These are phyloP conservation scores for Menidia menidia DNA, from an alignment of 2,797 vertebrate genomes.

Conservation along the genomic window DNA sequence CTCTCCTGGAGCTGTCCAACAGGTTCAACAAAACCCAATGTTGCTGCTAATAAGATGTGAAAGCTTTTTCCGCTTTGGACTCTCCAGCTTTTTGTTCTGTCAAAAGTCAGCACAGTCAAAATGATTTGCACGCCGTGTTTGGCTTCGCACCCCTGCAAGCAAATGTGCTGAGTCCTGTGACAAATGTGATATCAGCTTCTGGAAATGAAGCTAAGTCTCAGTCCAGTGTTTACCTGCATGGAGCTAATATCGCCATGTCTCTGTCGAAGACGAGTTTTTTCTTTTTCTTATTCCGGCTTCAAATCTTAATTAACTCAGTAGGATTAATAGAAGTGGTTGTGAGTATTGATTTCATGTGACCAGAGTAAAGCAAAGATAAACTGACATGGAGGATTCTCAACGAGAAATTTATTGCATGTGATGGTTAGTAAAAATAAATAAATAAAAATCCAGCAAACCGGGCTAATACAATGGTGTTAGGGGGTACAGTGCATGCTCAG, in stretches of 20 bases:
- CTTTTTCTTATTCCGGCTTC: background rate
- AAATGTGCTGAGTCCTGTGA: background rate
- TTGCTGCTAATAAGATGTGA: background rate
- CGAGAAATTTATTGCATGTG: too few relatives aligned
- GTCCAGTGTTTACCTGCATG: background rate
- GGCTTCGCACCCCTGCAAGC: background rate
- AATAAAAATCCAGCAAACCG: background rate
- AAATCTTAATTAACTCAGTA: constrained; percentile 7
- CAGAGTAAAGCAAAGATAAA: constrained; percentile 1
- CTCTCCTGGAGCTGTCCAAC: background rate
- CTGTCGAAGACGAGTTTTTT: background rate
- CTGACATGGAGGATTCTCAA: too few relatives aligned
- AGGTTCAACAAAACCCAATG: background rate
- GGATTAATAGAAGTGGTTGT: constrained; percentile 17
- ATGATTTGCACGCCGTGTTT: background rate
- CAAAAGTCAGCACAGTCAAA: background rate
- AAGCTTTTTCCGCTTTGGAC: background rate
- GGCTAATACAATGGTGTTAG: constrained; percentile 20
- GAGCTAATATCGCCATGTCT: background rate
- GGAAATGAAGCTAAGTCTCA: background rate
- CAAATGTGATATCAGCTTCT: background rate
- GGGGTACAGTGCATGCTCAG: constrained; percentile 6
- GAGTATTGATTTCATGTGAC: constrained; percentile 4
- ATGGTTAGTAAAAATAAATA: background rate
- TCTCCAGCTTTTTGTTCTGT: background rate